phyloP scores from a whole-genome alignment of 2,888 invertebrate species.

The Caenorhabditis uteleia region DNA sequence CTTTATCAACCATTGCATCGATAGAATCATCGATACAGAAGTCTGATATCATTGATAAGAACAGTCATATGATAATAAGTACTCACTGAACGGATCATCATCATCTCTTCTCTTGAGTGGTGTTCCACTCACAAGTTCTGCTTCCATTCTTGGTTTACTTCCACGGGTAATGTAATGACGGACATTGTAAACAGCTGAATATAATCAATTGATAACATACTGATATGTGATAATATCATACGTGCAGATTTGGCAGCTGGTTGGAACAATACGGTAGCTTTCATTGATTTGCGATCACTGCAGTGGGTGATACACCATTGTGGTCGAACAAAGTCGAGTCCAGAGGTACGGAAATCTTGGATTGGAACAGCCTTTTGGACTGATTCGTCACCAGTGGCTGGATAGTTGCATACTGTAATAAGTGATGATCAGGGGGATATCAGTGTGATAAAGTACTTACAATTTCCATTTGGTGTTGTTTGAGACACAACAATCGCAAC shows the following conservation, averaged over 20 bases:
- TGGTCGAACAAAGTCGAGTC: constrained; percentile 39
- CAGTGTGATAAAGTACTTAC: background rate
- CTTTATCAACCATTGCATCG: constrained; percentile 33
- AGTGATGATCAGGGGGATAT: background rate
- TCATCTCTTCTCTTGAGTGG: constrained; percentile 14
- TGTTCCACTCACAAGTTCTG: constrained; percentile 12
- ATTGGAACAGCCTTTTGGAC: constrained; percentile 46
- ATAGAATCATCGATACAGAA: constrained; percentile 42
- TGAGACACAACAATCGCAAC: too few relatives aligned
- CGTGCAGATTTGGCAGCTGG: constrained; percentile 13
- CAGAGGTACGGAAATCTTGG: constrained; percentile 37
- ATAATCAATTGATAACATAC: constrained; percentile 2
- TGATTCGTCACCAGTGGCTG: constrained; percentile 42
- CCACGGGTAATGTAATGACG: constrained; percentile 3
- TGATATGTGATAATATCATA: constrained; percentile 5
- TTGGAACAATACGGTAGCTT: constrained; percentile 40
- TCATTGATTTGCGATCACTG: constrained; percentile 37
- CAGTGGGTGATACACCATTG: constrained; percentile 49
- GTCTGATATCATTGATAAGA: constrained; percentile 12
- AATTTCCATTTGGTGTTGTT: constrained; percentile 14
- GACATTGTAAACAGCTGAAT: constrained; percentile 33
- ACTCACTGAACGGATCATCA: constrained; percentile 12
- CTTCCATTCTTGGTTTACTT: constrained; percentile 6
- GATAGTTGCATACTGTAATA: constrained; percentile 37
- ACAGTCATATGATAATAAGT: background rate